Evolutionary conservation across 2,113 vertebrate species (phyloP), one percentile per base, ranked within the genome.

Genomic region (Apodemus speciosus): DNA sequence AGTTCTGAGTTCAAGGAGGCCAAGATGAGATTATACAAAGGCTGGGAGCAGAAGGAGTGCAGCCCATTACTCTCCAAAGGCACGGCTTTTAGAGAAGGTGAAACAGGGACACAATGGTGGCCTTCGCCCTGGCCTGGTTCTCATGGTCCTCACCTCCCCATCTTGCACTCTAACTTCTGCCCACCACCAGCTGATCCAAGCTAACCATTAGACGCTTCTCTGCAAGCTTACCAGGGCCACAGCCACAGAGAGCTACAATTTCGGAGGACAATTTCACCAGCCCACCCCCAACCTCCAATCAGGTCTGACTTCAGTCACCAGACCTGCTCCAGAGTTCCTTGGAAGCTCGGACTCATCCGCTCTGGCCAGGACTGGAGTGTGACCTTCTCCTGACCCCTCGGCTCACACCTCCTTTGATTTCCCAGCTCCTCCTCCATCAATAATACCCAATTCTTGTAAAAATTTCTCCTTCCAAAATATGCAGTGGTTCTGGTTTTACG

Each of bases 391-490:
- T 93, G 40, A 76, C 62, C 88, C 75, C 53, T 77, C 25, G 60
- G 40, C 23, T 86, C 75, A 64, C 80, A 40, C 46, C 35, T 93
- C 62, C 43, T 30, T 32, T 71, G 51, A 30, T 91, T 85, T 56
- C 46, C 38, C 35, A 83, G 60, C 18, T 62, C 60, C 23, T 91
- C 79, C n/a, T 75, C 23, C 58, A 91, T 7, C 20, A 7, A 25
- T 88, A 83, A 91, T 40, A 46, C 88, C 92, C 90, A 88, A 80
- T 81, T 89, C 68, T 88, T 80, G 6, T 40, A 60, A 86, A 77
- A 75, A 94, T 88, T 81, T 68, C 71, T 93, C 62, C 60, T 69
- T 87, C 69, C 40, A 56, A 51, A 88, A 93, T 84, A 80, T 20
- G 69, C 90, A 72, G 58, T 60, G 73, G 69, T 43, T 96, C 88